These are phyloP conservation scores for Sinella curviseta DNA, from an alignment of 1,140 invertebrate genomes.

Conservation along the genomic window DNA sequence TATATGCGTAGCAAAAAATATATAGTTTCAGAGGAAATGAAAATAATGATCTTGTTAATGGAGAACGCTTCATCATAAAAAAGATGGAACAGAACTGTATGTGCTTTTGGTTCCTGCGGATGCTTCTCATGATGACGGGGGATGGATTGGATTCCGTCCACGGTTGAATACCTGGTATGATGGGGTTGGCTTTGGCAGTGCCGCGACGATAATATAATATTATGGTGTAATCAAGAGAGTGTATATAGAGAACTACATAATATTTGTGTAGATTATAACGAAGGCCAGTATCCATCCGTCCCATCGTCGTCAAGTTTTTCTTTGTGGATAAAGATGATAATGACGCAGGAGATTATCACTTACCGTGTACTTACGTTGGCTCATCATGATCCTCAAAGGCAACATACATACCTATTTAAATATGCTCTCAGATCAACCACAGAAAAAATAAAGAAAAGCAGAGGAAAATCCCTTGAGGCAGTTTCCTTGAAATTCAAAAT, in stretches of 20 bases:
- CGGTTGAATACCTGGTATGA: too few relatives aligned
- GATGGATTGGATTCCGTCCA: too few relatives aligned
- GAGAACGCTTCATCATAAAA: slow-evolving; percentile 14
- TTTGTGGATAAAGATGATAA: too few relatives aligned
- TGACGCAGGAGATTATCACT: too few relatives aligned
- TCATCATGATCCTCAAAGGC: neutral
- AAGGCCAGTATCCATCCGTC: too few relatives aligned
- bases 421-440: too few relatives aligned
- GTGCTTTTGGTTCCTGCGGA: neutral
- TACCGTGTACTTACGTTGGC: too few relatives aligned
- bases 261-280: neutral
- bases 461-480: slow-evolving; percentile 7
- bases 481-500: slow-evolving; percentile 16
- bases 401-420: neutral
- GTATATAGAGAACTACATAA: neutral
- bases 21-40: neutral
- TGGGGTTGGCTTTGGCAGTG: too few relatives aligned
- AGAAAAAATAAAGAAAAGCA: too few relatives aligned
- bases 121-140: too few relatives aligned
- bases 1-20: neutral
- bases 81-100: neutral
- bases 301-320: too few relatives aligned
- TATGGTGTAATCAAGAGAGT: neutral
- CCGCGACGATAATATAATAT: neutral
- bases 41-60: slow-evolving; percentile 25